Conservation (phyloP, 2,797 vertebrate species). For the Emys orbicularis region DNA sequence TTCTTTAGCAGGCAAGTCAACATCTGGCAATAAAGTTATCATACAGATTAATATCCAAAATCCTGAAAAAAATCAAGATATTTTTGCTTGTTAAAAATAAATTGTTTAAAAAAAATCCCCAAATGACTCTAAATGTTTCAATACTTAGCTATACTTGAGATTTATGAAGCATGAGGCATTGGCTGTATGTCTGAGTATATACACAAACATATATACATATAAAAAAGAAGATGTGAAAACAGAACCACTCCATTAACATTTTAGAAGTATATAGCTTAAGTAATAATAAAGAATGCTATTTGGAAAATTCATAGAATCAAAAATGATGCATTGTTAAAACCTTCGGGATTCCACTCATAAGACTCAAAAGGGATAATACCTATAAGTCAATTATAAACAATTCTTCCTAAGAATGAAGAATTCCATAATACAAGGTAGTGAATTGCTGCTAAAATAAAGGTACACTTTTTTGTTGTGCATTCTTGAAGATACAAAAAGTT, state of each 20-base stretch:
- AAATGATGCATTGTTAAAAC: background rate
- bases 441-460: background rate
- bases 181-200: background rate
- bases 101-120: background rate
- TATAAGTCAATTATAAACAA: background rate
- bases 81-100: background rate
- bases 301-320: background rate
- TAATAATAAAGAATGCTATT: background rate
- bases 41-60: slow-evolving; percentile 20
- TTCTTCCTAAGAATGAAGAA: background rate
- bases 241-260: slow-evolving; percentile 22
- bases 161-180: slow-evolving; percentile 10
- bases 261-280: background rate
- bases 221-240: background rate
- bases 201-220: background rate
- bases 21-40: slow-evolving; percentile 24
- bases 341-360: background rate
- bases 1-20: slow-evolving; percentile 25
- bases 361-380: background rate
- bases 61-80: background rate
- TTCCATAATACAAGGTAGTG: accelerated
- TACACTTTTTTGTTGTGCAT: background rate
- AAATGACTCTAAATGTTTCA: background rate
- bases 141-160: background rate
- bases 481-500: background rate